phyloP scores from a whole-genome alignment of 2,888 invertebrate genomes.

The Spicauda simplicius region DNA sequence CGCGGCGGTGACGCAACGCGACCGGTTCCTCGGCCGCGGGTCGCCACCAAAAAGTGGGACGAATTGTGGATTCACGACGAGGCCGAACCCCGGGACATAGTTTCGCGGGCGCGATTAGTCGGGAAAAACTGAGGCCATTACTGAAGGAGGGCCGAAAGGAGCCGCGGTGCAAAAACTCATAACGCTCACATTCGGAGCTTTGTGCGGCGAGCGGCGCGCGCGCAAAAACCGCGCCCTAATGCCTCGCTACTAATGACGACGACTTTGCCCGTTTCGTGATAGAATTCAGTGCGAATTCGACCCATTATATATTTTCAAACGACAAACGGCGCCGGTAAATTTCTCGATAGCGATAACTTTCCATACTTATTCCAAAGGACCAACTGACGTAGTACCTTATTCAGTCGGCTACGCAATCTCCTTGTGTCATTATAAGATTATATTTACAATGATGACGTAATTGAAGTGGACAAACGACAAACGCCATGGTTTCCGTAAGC shows the following conservation, averaged over 20 bases:
- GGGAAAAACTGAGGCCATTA: slow-evolving; percentile 66
- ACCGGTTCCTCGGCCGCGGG: slow-evolving; percentile 47
- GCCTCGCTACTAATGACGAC: slow-evolving; percentile 36
- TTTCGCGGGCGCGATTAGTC: slow-evolving; percentile 60
- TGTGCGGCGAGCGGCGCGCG: slow-evolving; percentile 30
- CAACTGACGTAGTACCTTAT: background rate
- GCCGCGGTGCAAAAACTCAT: slow-evolving; percentile 66
- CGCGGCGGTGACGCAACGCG: slow-evolving; percentile 45
- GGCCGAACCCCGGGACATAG: slow-evolving; percentile 51
- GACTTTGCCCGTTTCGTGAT: slow-evolving; percentile 31
- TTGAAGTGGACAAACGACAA: too few relatives aligned
- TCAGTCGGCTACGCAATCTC: background rate
- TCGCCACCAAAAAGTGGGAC: slow-evolving; percentile 57
- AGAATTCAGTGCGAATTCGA: slow-evolving; percentile 39
- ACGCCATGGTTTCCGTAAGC: too few relatives aligned
- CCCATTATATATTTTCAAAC: slow-evolving; percentile 33
- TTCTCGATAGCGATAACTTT: background rate
- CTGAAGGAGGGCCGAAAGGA: slow-evolving; percentile 65
- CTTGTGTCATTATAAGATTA: background rate
- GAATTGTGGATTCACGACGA: slow-evolving; percentile 51
- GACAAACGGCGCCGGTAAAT: background rate
- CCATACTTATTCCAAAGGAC: background rate
- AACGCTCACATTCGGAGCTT: slow-evolving; percentile 50
- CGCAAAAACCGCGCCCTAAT: slow-evolving; percentile 34
- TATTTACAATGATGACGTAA: background rate